Base-by-base conservation (phyloP, 2,888 invertebrate genomes). In the Lasius platythorax region DNA sequence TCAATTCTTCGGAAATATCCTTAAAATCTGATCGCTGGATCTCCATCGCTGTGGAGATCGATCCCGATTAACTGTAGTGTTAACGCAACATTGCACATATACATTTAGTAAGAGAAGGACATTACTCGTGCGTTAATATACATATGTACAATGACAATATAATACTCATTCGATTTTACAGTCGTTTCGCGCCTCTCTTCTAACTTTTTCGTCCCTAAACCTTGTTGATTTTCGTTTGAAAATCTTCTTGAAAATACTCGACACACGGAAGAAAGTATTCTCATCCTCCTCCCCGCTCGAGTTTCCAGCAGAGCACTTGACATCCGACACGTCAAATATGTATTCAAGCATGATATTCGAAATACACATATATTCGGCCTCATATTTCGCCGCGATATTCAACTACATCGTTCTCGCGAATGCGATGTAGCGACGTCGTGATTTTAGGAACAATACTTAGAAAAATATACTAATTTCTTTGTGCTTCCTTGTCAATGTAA, bases 281-380 rank as follows among this genome's bases (percentile, higher is more conserved):
- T 50, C 6, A 18, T 50, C 2, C 28, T 23, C 15, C 33, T 58
- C 11, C 2, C 15, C 9, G 15, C 9, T 28, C 18, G 18, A 73
- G 15, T 1, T 28, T 23, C 33, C 30, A 18, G 63, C 30, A 63
- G 8, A 30, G 63, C 9, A 30, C 18, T 23, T 56, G 11, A 56
- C 56, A 63, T 61, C 61, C 28, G 12, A 76, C 50, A n/a, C 9
- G 33, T 33, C 12, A 85, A 87, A 85, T 92, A 92, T 92, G 86
- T 93, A 93, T 92, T 50, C 2, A 93, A 92, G 18, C 70, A 89
- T 92, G 89, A 91, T 93, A 93, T 92, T 92, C 90, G 92, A 92
- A 93, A 93, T 93, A 93, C 92, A 85, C 87, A 90, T 85, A 90
- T 85, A 83, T 81, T 79, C 50, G 66, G 64, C 53, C 12, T 72